Percentiles rank a stretch among this genome's conserved stretches.
Conservation (phyloP, 2,113 vertebrate species). For the Donacobius atricapilla region DNA sequence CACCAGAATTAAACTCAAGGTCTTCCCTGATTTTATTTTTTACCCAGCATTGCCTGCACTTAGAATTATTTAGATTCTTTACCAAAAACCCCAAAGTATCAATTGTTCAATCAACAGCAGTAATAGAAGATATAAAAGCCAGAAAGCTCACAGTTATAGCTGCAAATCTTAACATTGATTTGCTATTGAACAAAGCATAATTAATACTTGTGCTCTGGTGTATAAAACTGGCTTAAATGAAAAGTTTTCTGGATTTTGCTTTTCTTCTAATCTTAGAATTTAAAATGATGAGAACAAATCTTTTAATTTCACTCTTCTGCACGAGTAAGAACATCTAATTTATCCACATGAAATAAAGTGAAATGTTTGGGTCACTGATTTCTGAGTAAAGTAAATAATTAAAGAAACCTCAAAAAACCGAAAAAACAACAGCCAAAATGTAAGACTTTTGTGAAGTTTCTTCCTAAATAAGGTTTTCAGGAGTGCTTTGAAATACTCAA, state of each 20-base stretch:
- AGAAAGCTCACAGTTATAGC: not conserved
- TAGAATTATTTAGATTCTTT: not conserved
- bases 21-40: not conserved
- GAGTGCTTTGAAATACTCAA: not conserved
- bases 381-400: not conserved
- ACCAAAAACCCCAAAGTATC: not conserved
- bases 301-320: not conserved
- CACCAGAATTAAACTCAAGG: not conserved
- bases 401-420: fast-evolving
- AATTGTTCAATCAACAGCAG: not conserved
- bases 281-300: not conserved
- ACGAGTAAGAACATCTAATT: not conserved
- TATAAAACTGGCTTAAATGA: not conserved
- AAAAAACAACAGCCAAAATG: not conserved
- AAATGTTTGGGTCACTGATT: not conserved
- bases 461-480: not conserved
- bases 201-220: not conserved
- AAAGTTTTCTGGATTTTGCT: not conserved
- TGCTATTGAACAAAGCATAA: not conserved
- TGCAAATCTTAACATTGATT: not conserved
- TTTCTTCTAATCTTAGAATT: not conserved
- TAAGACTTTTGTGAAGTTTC: not conserved
- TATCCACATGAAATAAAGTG: not conserved
- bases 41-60: not conserved
- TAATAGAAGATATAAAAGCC: not conserved